A percentile compares a stretch with the other conserved stretches of the same genome.
Conservation (phyloP, 2,888 invertebrate species). For the Nephrotoma guestfalica region DNA sequence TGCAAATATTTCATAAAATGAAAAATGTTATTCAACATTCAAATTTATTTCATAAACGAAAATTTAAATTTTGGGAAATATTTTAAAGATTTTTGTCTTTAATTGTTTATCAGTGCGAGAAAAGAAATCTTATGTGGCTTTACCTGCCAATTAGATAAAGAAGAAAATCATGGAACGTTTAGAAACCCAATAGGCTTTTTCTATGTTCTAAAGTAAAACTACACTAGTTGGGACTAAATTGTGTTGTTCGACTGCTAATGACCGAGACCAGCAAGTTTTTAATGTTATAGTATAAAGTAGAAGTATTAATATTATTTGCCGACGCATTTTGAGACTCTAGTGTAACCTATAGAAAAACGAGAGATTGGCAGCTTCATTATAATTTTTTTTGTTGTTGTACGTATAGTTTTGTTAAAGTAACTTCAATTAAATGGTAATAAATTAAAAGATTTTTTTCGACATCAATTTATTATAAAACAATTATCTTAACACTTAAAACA, state of each 20-base stretch:
- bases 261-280: background rate
- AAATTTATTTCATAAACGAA: too few relatives aligned
- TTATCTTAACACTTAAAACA: slow-evolving; percentile 1
- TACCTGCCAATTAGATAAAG: too few relatives aligned
- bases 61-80: too few relatives aligned
- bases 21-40: too few relatives aligned
- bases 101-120: too few relatives aligned
- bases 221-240: background rate
- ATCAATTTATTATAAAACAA: slow-evolving; percentile 6
- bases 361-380: slow-evolving; percentile 4
- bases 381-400: background rate
- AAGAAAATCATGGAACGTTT: too few relatives aligned
- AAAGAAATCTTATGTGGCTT: too few relatives aligned
- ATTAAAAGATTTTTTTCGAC: slow-evolving; percentile 1
- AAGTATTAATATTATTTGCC: too few relatives aligned
- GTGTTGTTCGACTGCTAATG: background rate
- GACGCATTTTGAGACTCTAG: background rate
- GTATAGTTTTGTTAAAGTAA: background rate
- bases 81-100: too few relatives aligned
- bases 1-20: too few relatives aligned
- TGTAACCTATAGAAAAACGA: background rate
- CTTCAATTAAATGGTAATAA: slow-evolving; percentile 4
- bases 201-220: background rate
- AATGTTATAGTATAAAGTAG: too few relatives aligned
- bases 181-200: background rate